Percentiles rank a stretch among this genome's conserved stretches.
Evolutionary conservation across 2,888 invertebrate genomes (phyloP).

Genomic region (Diloba caeruleocephala): DNA sequence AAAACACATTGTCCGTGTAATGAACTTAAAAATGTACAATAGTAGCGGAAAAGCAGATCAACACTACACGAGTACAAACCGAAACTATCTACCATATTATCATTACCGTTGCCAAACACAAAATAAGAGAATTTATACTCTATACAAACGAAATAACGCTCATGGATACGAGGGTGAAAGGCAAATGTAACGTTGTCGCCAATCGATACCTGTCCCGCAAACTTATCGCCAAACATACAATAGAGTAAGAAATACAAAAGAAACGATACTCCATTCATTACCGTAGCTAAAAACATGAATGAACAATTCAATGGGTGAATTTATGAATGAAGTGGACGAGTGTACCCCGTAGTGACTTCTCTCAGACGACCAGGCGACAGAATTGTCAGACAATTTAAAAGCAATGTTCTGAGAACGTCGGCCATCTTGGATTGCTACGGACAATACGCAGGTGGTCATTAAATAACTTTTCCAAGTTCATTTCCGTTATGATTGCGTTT

Average conservation of each 20-base stretch:
- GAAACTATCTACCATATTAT: slow-evolving; percentile 27
- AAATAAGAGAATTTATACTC: slow-evolving; percentile 3
- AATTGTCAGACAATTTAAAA: slow-evolving; percentile 71
- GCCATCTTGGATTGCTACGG: slow-evolving; percentile 44
- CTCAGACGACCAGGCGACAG: slow-evolving; percentile 73
- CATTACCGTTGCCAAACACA: neutral
- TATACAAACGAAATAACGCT: neutral
- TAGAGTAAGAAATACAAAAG: slow-evolving; percentile 59
- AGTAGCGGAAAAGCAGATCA: slow-evolving; percentile 55
- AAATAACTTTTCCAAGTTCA: slow-evolving; percentile 78
- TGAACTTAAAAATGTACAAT: slow-evolving; percentile 65
- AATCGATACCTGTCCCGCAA: slow-evolving; percentile 65
- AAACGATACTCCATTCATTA: slow-evolving; percentile 72
- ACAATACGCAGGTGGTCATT: slow-evolving; percentile 78
- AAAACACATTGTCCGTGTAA: slow-evolving; percentile 59
- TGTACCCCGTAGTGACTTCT: slow-evolving; percentile 68
- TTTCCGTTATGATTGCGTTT: slow-evolving; percentile 75
- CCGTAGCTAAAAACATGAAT: slow-evolving; percentile 75
- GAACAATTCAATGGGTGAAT: slow-evolving; percentile 74
- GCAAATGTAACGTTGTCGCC: slow-evolving; percentile 27
- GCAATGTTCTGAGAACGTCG: slow-evolving; percentile 67
- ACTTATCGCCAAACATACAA: slow-evolving; percentile 62
- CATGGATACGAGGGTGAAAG: neutral
- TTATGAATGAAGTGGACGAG: slow-evolving; percentile 67
- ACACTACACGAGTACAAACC: slow-evolving; percentile 33